A percentile compares a stretch with the other conserved stretches of the same genome.
phyloP scores from a whole-genome alignment of 1,140 invertebrate species.

The Venturia canescens region DNA sequence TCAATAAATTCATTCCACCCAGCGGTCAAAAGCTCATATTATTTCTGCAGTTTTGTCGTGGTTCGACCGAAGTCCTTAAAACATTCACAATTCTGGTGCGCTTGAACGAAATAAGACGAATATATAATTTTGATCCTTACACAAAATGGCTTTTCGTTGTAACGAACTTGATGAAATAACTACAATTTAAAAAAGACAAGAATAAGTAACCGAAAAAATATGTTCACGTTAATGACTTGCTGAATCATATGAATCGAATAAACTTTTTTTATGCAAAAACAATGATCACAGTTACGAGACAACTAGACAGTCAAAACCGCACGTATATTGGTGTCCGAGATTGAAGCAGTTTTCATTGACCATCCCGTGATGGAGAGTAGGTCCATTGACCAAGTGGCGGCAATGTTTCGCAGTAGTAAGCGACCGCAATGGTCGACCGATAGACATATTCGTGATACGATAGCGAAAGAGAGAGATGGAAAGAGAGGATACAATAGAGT shows the following conservation, averaged over 20 bases:
- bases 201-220: too few species aligned
- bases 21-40: too few species aligned
- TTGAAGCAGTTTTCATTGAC: conserved; percentile 23
- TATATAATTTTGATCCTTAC: too few species aligned
- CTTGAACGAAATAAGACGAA: too few species aligned
- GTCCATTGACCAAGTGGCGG: background rate
- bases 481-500: background rate
- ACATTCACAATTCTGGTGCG: too few species aligned
- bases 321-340: conserved; percentile 1
- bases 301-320: conserved; percentile 4
- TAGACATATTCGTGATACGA: conserved; percentile 35
- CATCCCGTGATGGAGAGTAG: conserved; percentile 20
- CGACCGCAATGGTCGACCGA: conserved; percentile 37
- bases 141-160: too few species aligned
- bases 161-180: too few species aligned
- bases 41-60: too few species aligned
- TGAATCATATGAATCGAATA: background rate
- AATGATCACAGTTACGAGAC: background rate
- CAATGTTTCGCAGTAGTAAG: conserved; percentile 31
- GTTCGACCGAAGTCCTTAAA: too few species aligned
- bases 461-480: conserved; percentile 5
- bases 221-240: too few species aligned
- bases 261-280: background rate
- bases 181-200: too few species aligned
- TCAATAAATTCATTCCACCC: too few species aligned